Conservation (phyloP, 64 coral and sea anemone genomes). For the Montipora foliosa region DNA sequence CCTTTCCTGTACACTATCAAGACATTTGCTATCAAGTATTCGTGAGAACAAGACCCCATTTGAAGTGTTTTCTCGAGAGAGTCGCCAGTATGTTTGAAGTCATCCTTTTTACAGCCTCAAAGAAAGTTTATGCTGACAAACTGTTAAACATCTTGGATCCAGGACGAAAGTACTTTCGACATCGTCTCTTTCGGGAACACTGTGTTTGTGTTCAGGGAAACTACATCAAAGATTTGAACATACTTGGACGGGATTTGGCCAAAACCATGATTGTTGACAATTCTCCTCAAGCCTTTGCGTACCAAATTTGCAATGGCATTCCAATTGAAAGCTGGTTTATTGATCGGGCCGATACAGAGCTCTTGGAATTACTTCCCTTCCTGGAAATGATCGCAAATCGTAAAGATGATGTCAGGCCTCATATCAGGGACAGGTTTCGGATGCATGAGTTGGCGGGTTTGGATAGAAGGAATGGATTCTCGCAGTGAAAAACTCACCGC, state of each 20-base stretch:
- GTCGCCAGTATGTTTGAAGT: slow-evolving; percentile 93
- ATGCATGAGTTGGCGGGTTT: slow-evolving; percentile 84
- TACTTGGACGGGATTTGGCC: slow-evolving; percentile 92
- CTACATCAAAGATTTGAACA: slow-evolving; percentile 99
- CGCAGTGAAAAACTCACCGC: neutral
- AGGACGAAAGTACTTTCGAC: slow-evolving; percentile 85
- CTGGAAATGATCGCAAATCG: slow-evolving; percentile 87
- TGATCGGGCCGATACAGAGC: slow-evolving; percentile 89
- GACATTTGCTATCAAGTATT: slow-evolving; percentile 99
- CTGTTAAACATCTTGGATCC: slow-evolving; percentile 98
- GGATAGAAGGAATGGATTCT: neutral
- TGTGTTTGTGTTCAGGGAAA: slow-evolving; percentile 99
- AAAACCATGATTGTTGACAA: slow-evolving; percentile 99
- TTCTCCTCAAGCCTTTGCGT: slow-evolving; percentile 99
- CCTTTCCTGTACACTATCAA: slow-evolving; percentile 98
- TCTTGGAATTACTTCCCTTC: slow-evolving; percentile 93
- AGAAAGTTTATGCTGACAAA: slow-evolving; percentile 98
- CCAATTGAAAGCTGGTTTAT: slow-evolving; percentile 99
- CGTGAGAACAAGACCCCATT: slow-evolving; percentile 93
- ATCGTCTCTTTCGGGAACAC: slow-evolving; percentile 97
- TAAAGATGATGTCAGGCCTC: slow-evolving; percentile 88
- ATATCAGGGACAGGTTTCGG: slow-evolving; percentile 97
- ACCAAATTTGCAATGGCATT: slow-evolving; percentile 99
- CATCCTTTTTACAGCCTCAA: slow-evolving; percentile 98
- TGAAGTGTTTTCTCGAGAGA: slow-evolving; percentile 92